phyloP scores from a whole-genome alignment of 2,888 invertebrate genomes.

The Atrina japonica region DNA sequence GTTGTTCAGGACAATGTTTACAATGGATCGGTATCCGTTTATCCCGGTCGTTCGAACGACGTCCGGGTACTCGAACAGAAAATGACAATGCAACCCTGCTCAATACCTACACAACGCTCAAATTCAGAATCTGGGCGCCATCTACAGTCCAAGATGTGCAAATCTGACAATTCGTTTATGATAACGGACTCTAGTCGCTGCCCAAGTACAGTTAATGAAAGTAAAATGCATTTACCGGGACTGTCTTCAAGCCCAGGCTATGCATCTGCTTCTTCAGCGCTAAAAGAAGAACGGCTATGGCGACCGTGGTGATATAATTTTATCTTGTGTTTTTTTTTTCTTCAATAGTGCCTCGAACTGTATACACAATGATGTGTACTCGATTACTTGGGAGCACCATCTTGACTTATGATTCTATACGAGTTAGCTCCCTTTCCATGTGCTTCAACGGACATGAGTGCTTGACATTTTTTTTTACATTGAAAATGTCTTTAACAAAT shows the following conservation, averaged over 20 bases:
- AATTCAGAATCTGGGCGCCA: too few relatives aligned
- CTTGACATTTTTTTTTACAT: too few relatives aligned
- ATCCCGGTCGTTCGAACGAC: conserved; percentile 46
- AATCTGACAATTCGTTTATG: too few relatives aligned
- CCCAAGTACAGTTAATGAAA: too few relatives aligned
- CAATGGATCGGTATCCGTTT: conserved; percentile 44
- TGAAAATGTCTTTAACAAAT: too few relatives aligned
- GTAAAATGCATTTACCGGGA: neutral
- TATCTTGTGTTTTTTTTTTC: neutral
- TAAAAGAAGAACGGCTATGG: conserved; percentile 66
- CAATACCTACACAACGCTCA: too few relatives aligned
- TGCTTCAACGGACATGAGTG: too few relatives aligned
- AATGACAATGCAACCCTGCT: too few relatives aligned
- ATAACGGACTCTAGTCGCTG: too few relatives aligned
- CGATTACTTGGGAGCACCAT: neutral
- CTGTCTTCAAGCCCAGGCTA: conserved; percentile 27
- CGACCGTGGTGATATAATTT: conserved; percentile 63
- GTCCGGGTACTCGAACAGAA: too few relatives aligned
- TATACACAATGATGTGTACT: neutral
- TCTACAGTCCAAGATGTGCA: too few relatives aligned
- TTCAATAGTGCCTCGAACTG: neutral
- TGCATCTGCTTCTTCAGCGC: conserved; percentile 35
- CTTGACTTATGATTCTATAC: neutral
- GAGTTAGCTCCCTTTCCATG: neutral
- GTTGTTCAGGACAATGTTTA: conserved; percentile 52